phyloP scores from a whole-genome alignment of 1,140 invertebrate genomes.

The Agraylea sexmaculata region DNA sequence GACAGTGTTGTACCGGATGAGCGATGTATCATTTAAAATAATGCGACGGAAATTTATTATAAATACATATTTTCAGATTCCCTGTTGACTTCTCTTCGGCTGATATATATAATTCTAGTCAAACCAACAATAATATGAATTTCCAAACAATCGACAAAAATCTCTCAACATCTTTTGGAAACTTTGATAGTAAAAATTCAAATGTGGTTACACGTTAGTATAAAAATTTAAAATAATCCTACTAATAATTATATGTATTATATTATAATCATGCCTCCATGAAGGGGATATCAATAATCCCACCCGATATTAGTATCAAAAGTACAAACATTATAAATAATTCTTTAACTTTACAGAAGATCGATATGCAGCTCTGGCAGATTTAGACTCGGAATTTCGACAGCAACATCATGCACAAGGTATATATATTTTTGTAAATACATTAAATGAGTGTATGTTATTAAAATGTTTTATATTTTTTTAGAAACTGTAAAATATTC shows the following conservation, averaged over 20 bases:
- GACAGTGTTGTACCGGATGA: neutral
- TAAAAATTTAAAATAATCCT: too few relatives aligned
- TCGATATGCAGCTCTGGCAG: conserved; percentile 38
- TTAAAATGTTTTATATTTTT: conserved; percentile 8
- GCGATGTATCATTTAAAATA: neutral
- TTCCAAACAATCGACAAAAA: neutral
- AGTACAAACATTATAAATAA: too few relatives aligned
- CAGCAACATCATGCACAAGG: conserved; percentile 28
- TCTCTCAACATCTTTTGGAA: conserved; percentile 3
- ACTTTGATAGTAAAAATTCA: conserved; percentile 16
- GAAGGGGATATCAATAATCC: too few relatives aligned
- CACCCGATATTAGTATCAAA: too few relatives aligned
- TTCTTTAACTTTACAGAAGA: conserved; percentile 27
- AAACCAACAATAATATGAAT: conserved; percentile 32
- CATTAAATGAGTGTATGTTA: neutral
- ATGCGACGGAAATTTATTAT: neutral
- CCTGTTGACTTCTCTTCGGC: conserved; percentile 40
- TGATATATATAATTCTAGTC: conserved; percentile 39
- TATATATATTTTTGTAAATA: conserved; percentile 8
- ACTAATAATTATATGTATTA: neutral
- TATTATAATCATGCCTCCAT: too few relatives aligned
- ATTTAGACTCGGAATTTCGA: conserved; percentile 35
- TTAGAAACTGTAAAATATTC: conserved; percentile 13
- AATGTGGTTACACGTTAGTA: too few relatives aligned
- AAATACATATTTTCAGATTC: conserved; percentile 30